Evolutionary conservation across 2,113 vertebrate genomes (phyloP), one percentile per base, ranked within the genome.

Genomic region (Chitala chitala): DNA sequence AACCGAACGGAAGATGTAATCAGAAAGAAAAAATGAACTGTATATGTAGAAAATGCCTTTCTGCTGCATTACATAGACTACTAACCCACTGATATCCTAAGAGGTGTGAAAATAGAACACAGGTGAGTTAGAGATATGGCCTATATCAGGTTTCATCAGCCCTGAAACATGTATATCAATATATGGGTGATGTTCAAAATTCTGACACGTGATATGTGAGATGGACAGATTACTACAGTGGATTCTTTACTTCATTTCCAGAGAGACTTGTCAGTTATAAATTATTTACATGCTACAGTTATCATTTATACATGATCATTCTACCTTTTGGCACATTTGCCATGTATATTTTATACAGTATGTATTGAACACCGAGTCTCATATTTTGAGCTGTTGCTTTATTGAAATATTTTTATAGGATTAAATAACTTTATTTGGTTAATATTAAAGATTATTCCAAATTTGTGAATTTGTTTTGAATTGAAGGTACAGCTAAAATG

Each of bases 191-290:
- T 63, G 59, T 63, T 63, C 29, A 38, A 33, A 63, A 63, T 63
- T 63, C 59, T 20, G 59, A 63, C 7, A 17, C 17, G 31, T 63
- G 59, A 63, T 36, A 20, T 17, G 7, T 63, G 59, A 63, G 59
- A 38, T 17, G 59, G 59, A 63, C 17, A 5, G 33, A n/a, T n/a
- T n/a, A n/a, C n/a, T 29, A 29, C 59, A 63, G 9, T 1, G 17
- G 59, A 63, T 63, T 33, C 33, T n/a, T 17, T 36, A 33, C 59
- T 63, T 17, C 31, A 36, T 63, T 63, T 63, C 33, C 17, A 36
- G n/a, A 36, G 29, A 63, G 59, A 63, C 20, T 38, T 63, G 59
- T n/a, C n/a, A n/a, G 59, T 33, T 63, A 63, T 63, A 63, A 33
- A 31, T 63, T 63, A 63, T 17, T n/a, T 13, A 63, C 38, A 20